Conservation (phyloP, 1,140 invertebrate genomes). For the Zeugodacus cucurbitae region DNA sequence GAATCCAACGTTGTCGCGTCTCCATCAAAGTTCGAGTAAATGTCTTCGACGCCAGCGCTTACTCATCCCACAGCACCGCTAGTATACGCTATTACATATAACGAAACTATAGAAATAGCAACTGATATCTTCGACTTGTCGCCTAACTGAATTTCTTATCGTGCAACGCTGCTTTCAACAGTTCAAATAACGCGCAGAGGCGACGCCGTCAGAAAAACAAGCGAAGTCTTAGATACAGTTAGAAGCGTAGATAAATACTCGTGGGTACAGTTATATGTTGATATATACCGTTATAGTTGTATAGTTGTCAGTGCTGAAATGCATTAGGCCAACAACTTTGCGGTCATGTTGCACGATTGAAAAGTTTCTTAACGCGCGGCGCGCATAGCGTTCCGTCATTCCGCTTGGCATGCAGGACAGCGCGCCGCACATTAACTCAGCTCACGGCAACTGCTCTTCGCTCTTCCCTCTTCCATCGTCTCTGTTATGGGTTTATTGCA, state of each 20-base stretch:
- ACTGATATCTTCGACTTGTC: neutral
- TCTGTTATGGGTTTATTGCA: neutral
- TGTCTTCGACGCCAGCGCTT: neutral
- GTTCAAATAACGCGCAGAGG: neutral
- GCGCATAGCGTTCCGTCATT: neutral
- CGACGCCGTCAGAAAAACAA: neutral
- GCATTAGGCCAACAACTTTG: neutral
- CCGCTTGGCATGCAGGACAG: constrained; percentile 4
- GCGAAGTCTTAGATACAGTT: neutral
- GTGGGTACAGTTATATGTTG: too few species aligned
- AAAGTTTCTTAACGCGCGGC: neutral
- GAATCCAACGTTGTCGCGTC: too few species aligned
- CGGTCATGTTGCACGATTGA: constrained; percentile 17
- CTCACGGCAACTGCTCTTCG: neutral
- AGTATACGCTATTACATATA: neutral
- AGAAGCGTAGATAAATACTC: too few species aligned
- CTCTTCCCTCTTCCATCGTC: neutral
- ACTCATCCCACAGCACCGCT: too few species aligned
- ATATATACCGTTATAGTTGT: too few species aligned
- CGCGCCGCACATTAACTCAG: neutral
- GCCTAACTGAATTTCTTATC: neutral
- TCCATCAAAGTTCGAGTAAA: neutral
- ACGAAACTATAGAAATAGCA: neutral
- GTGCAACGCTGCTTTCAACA: neutral
- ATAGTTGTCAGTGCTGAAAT: neutral